Conservation (phyloP, 1,140 invertebrate species). For the Mycetomoellerius zeteki region DNA sequence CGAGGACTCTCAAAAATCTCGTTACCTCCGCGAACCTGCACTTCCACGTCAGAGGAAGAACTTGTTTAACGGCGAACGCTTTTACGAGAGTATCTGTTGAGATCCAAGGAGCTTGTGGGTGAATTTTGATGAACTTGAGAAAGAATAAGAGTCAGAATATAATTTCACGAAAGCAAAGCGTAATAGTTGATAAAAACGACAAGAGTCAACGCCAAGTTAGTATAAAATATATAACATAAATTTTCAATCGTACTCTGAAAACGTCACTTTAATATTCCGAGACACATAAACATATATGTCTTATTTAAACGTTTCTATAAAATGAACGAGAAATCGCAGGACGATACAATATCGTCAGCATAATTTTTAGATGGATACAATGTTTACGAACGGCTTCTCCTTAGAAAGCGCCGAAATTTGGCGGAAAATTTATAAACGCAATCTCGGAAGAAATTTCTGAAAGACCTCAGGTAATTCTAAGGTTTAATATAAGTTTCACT, state of each 20-base stretch:
- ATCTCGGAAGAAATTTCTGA: conserved; percentile 62
- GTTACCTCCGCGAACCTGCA: conserved; percentile 22
- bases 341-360: conserved; percentile 6
- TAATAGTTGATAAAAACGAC: not conserved
- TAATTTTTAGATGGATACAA: conserved; percentile 41
- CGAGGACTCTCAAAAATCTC: conserved; percentile 54
- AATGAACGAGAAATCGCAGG: not conserved
- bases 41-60: not conserved
- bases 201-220: not conserved
- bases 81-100: conserved; percentile 24
- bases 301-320: not conserved
- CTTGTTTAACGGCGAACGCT: conserved; percentile 41
- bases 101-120: not conserved
- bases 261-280: not conserved
- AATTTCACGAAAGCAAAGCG: not conserved
- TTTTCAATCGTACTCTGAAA: not conserved
- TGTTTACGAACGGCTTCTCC: conserved; percentile 38
- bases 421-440: conserved; percentile 57
- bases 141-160: not conserved
- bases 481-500: conserved; percentile 62
- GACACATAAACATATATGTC: not conserved
- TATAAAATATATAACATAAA: not conserved
- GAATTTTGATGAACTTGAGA: conserved; percentile 29
- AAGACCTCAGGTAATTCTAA: conserved; percentile 56
- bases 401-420: conserved; percentile 45